phyloP scores from a whole-genome alignment of 2,888 invertebrate genomes.

The Melolontha melolontha region DNA sequence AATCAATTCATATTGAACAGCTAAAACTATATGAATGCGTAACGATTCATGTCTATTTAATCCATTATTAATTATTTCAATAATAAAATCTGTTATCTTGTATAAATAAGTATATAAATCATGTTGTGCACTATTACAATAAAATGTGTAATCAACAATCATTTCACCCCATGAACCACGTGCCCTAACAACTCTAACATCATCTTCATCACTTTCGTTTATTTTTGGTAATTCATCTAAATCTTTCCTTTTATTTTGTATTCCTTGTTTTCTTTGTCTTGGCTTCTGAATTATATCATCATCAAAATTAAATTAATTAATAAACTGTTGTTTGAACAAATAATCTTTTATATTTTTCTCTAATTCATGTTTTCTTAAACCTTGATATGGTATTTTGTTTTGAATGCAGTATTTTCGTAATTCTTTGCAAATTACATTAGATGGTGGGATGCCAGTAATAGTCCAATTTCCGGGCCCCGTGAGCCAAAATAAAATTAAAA shows the following conservation, averaged over 20 bases:
- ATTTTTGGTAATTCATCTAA: conserved; percentile 18
- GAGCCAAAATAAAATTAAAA: neutral
- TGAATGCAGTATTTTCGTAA: no score
- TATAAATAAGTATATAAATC: no score
- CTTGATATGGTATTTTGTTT: conserved; percentile 1
- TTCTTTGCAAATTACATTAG: no score
- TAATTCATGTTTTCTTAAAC: conserved; percentile 2
- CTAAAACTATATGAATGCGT: neutral
- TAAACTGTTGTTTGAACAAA: conserved; percentile 7
- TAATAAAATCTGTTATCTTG: no score
- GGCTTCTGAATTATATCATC: conserved; percentile 20
- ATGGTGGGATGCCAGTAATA: no score
- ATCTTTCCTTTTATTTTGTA: conserved; percentile 21
- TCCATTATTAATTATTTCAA: no score
- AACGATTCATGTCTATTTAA: no score
- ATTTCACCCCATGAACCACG: conserved; percentile 4
- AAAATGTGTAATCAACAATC: conserved; percentile 10
- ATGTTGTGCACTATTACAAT: conserved; percentile 5
- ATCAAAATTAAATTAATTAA: conserved; percentile 14
- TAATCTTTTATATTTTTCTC: no score
- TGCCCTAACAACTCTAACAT: conserved; percentile 9
- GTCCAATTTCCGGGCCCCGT: no score
- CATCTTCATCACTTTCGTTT: no score
- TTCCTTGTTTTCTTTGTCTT: conserved; percentile 18
- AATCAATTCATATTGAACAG: conserved; percentile 1